Evolutionary conservation across 2,113 vertebrate genomes (phyloP).

Genomic region (Gadus macrocephalus): DNA sequence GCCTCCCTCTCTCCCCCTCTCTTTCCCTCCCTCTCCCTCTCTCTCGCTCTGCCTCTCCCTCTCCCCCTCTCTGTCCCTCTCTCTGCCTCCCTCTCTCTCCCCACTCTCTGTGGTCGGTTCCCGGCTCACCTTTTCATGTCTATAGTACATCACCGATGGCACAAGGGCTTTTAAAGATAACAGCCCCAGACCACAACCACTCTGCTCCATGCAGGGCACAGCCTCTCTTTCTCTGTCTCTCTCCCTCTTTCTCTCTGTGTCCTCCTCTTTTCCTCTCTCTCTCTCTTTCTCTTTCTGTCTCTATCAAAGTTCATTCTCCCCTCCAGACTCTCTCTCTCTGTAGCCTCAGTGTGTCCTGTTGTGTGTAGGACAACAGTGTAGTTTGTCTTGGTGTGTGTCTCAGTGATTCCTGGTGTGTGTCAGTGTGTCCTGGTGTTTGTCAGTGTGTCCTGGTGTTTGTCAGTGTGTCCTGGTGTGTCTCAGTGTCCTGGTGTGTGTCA

Average conservation of each 20-base stretch:
- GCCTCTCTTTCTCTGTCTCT: background rate
- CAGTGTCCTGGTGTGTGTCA: no score
- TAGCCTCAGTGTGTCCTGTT: no score
- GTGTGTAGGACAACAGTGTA: background rate
- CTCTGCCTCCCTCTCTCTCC: conserved; percentile 2
- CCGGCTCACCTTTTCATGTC: conserved; percentile 27
- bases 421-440: no score
- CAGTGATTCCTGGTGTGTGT: no score
- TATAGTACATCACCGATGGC: background rate
- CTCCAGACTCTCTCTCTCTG: conserved; percentile 33
- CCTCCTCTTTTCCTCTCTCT: conserved; percentile 13
- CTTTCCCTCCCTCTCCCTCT: conserved; percentile 54
- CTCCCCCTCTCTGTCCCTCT: conserved; percentile 2
- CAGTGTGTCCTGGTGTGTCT: no score
- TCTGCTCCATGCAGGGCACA: background rate
- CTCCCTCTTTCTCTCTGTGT: background rate
- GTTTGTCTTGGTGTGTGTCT: no score
- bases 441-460: no score
- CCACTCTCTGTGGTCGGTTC: conserved; percentile 16
- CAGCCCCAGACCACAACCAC: background rate
- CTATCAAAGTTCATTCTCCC: background rate
- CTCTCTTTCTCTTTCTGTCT: conserved; percentile 21
- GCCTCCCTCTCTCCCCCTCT: conserved; percentile 26
- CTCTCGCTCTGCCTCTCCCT: background rate
- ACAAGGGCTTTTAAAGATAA: background rate